Percentiles rank a stretch among this genome's conserved stretches.
These are phyloP conservation scores for Poeciliopsis retropinna DNA, from an alignment of 2,113 vertebrate genomes.

Conservation along the genomic window DNA sequence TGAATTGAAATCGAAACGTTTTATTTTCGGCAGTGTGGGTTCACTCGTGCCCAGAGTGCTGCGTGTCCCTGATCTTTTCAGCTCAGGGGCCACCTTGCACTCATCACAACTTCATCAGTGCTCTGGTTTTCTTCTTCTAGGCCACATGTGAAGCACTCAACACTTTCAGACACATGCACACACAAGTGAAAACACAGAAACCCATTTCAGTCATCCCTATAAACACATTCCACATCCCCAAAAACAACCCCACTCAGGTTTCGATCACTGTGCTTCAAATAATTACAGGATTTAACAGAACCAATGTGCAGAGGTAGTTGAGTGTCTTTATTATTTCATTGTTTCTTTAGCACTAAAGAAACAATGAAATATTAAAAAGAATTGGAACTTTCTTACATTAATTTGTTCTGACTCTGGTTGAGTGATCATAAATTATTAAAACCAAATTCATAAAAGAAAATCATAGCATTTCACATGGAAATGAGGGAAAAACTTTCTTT, in stretches of 20 bases:
- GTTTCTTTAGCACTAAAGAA: neutral
- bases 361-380: neutral
- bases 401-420: neutral
- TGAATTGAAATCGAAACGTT: slow-evolving; percentile 29
- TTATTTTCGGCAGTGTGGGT: slow-evolving; percentile 28
- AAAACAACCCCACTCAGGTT: neutral
- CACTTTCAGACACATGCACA: neutral
- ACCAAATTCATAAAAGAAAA: neutral
- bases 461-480: neutral
- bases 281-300: neutral
- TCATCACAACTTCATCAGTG: slow-evolving; percentile 38
- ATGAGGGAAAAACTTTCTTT: neutral
- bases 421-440: neutral
- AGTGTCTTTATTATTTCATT: neutral
- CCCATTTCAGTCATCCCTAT: neutral
- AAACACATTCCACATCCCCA: neutral
- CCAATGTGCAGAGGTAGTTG: neutral
- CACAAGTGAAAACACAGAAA: neutral
- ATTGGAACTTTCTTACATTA: neutral
- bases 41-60: slow-evolving; percentile 8
- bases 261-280: neutral
- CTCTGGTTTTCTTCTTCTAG: slow-evolving; percentile 47
- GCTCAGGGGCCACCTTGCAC: neutral
- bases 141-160: slow-evolving; percentile 23
- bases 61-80: slow-evolving; percentile 45